Evolutionary conservation across 2,888 invertebrate genomes (phyloP).

Genomic region (Acrocyrtus sp.): DNA sequence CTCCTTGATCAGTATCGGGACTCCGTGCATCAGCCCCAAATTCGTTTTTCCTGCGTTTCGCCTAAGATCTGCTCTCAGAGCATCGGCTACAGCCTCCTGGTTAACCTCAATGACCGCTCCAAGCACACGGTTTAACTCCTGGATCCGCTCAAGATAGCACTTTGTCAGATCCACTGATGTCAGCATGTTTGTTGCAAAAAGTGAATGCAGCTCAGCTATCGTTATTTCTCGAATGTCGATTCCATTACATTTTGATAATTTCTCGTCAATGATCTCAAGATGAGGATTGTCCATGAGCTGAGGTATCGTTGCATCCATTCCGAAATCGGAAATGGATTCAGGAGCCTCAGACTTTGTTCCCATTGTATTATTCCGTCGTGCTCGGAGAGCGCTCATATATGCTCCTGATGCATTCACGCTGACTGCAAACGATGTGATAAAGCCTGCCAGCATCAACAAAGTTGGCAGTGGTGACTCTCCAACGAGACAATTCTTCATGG

Average conservation of each 20-base stretch:
- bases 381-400: neutral
- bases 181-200: conserved; percentile 16
- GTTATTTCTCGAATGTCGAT: conserved; percentile 50
- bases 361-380: neutral
- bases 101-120: conserved; percentile 47
- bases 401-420: neutral
- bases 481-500: neutral
- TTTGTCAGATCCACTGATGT: conserved; percentile 24
- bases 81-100: conserved; percentile 34
- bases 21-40: conserved; percentile 44
- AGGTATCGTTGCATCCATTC: neutral
- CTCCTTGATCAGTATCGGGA: conserved; percentile 53
- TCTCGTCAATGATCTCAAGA: neutral
- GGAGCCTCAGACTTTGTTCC: neutral
- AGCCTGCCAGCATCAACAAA: neutral
- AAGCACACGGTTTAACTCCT: conserved; percentile 40
- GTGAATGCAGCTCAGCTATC: conserved; percentile 24
- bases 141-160: conserved; percentile 47
- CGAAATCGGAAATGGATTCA: neutral
- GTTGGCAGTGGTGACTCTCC: neutral
- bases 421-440: neutral
- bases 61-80: conserved; percentile 33
- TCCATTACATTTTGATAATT: conserved; percentile 11
- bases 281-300: neutral
- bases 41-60: neutral